Conservation (phyloP, 2,797 vertebrate genomes). For the Petrocephalus sullivani region DNA sequence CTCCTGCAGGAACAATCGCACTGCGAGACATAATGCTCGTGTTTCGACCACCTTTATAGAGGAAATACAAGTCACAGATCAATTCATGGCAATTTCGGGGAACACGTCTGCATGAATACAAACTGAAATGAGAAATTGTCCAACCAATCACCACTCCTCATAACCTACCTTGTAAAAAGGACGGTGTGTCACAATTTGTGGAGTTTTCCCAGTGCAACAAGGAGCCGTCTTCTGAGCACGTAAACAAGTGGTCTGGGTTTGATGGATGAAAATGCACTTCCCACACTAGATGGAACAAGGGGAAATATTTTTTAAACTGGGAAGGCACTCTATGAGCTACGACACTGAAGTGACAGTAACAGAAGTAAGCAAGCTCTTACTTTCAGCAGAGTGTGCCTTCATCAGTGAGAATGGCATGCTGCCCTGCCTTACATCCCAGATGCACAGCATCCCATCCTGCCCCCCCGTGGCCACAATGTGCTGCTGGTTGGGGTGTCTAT, state of each 20-base stretch:
- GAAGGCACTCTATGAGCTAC: neutral
- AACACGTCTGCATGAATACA: neutral
- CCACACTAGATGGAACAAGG: conserved; percentile 74
- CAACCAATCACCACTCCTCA: neutral
- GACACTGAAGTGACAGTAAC: neutral
- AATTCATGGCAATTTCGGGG: neutral
- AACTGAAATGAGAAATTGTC: neutral
- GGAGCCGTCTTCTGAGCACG: conserved; percentile 94
- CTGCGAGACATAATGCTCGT: conserved; percentile 72
- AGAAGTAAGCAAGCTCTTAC: conserved; percentile 61
- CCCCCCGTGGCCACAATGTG: conserved; percentile 92
- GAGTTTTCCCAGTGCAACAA: conserved; percentile 91
- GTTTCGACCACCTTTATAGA: conserved; percentile 73
- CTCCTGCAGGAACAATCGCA: conserved; percentile 60
- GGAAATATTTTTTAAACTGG: neutral
- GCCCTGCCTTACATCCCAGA: conserved; percentile 92
- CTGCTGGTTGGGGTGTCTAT: conserved; percentile 92
- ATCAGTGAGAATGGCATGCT: conserved; percentile 82
- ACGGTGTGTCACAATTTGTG: conserved; percentile 70
- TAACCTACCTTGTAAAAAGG: conserved; percentile 79
- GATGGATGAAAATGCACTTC: conserved; percentile 94
- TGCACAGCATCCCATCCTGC: conserved; percentile 92
- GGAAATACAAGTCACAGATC: conserved; percentile 6
- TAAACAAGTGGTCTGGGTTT: conserved; percentile 91
- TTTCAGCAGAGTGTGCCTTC: conserved; percentile 91